phyloP scores from a whole-genome alignment of 2,113 vertebrate genomes.

The Pedetes capensis region DNA sequence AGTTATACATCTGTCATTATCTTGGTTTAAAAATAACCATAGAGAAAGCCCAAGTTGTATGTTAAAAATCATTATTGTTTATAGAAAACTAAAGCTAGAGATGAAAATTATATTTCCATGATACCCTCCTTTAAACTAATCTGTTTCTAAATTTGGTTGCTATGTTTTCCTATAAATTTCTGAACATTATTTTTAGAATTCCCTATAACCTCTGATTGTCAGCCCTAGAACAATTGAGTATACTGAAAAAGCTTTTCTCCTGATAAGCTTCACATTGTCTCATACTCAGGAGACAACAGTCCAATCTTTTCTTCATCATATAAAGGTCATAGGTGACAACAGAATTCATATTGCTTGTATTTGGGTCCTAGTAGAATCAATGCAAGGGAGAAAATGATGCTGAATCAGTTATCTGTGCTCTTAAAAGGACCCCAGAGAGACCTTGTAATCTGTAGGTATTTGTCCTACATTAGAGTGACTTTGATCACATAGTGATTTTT shows the following conservation, averaged over 20 bases:
- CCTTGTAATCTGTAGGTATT: neutral
- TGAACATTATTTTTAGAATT: conserved; percentile 38
- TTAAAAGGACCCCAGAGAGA: neutral
- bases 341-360: conserved; percentile 35
- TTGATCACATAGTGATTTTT: neutral
- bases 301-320: conserved; percentile 46
- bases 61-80: neutral
- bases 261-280: conserved; percentile 6
- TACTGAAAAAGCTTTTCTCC: conserved; percentile 8
- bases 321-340: conserved; percentile 46
- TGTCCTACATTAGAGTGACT: conserved; percentile 16
- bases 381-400: conserved; percentile 5
- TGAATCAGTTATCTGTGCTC: neutral
- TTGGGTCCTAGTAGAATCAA: conserved; percentile 2
- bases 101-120: neutral
- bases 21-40: conserved; percentile 18
- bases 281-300: neutral
- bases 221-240: neutral
- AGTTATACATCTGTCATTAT: neutral
- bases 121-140: neutral
- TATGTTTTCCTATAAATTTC: neutral
- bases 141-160: neutral
- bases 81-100: neutral
- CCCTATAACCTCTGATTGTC: neutral
- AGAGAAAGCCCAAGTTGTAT: neutral